Base-by-base conservation (phyloP, 2,888 invertebrate species). In the Magallana nippona region DNA sequence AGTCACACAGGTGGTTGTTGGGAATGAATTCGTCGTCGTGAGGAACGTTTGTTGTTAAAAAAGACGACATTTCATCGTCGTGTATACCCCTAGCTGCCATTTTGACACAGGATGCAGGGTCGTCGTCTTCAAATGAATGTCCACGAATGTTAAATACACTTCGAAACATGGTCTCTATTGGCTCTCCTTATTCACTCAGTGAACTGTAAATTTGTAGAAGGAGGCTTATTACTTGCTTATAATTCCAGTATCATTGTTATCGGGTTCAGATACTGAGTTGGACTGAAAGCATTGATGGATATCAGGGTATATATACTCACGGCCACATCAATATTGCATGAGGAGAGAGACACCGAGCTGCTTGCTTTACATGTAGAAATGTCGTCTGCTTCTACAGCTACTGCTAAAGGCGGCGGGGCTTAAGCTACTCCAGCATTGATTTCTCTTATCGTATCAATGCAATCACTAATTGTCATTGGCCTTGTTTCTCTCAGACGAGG, bases 21-120 rank as follows among this genome's bases (percentile, higher is more conserved):
- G 44, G 56, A 55, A 63, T 71, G 22, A 71, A 83, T 1, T 83
- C 83, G 44, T 78, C 80, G 10, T 86, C 85, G 10, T 83, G 83
- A 10, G 83, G 85, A 56, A 86, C 60, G 27, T 86, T 86, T 60
- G 79, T 83, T 13, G 85, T 86, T 19, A 86, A 79, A 79, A 82
- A 86, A 5, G 83, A 71, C 15, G 79, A 77, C 19, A 80, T 58
- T 78, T 80, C 82, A 58, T 82, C 82, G 62, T 83, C 85, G 56
- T 86, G 85, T 22, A 86, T 86, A 13, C 85, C 85, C 80, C 85
- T 82, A 22, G 85, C 85, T 44, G 85, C 85, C 82, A 84, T 86
- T 77, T 82, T 81, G 2, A 86, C 60, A 81, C 82, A 84, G 5
- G 84, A 82, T 17, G 82, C 77, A 2, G 84, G 56, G 32, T 82